Evolutionary conservation across 2,113 vertebrate genomes (phyloP), one percentile per base, ranked within the genome.

Genomic region (Hepsetus odoe): DNA sequence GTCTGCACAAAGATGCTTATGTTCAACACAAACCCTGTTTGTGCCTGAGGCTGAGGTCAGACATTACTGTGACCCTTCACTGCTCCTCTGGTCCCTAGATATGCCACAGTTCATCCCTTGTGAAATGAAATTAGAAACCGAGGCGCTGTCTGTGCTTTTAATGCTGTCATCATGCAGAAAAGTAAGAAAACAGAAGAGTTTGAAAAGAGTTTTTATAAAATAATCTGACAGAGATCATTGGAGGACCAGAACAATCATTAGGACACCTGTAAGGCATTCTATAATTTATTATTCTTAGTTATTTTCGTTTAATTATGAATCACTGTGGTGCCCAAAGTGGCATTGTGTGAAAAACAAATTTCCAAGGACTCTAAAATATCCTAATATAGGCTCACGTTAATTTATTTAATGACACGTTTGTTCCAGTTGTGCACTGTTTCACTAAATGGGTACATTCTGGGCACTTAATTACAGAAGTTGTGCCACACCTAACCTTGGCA

Each of bases 381-480:
- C 16, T 22, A 55, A 78, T 42, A 26, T 44, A 35, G 46, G 16
- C 22, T 64, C 28, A 13, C 24, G 40, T 62, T 71, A 78, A 70
- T 46, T 71, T 40, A 4, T 30, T 40, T 77, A 77, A 82, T 77
- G 61, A 53, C 61, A 81, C 9, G 13, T 56, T 81, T 14, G 51
- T 67, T 72, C 14, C 38, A 61, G 44, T 35, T 59, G 42, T 46
- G 69, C 66, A 26, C 58, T 24, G 38, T 66, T 33, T 66, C 49
- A 68, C 13, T 49, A 13, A 68, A 82, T 44, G n/a, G 10, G n/a
- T 74, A 65, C 74, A 82, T 65, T 71, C 49, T 75, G n/a, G 30
- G 55, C 44, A 64, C 22, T 49, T 73, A 80, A 81, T 77, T 70
- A 81, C 33, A 82, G 62, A 64, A 75, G 59, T 38, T 75, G 67